Evolutionary conservation across 2,797 vertebrate species (phyloP).

Genomic region (Thamnophis elegans): DNA sequence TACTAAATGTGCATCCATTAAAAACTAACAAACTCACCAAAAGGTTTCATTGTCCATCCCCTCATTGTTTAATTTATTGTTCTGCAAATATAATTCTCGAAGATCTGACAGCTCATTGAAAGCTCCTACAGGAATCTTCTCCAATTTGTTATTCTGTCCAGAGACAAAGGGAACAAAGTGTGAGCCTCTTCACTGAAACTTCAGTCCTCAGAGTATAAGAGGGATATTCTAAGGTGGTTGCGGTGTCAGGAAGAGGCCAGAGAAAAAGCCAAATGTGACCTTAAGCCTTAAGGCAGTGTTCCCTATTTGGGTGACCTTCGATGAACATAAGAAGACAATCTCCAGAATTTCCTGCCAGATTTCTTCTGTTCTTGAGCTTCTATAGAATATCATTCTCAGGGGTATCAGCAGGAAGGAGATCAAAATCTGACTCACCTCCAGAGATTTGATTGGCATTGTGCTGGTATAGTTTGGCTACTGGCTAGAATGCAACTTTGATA

Average conservation of each 20-base stretch:
- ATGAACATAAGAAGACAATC: background rate
- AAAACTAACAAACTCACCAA: conserved; percentile 76
- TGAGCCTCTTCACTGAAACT: background rate
- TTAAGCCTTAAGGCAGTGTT: background rate
- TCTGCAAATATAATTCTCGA: conserved; percentile 92
- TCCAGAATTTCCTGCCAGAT: background rate
- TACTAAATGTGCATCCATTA: background rate
- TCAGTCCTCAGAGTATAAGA: background rate
- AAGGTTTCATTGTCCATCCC: conserved; percentile 94
- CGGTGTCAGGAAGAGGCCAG: background rate
- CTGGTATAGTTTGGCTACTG: background rate
- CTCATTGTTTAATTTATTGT: conserved; percentile 89
- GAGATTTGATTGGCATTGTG: background rate
- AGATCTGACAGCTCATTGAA: conserved; percentile 84
- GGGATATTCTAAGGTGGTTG: background rate
- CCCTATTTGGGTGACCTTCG: background rate
- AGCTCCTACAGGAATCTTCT: conserved; percentile 89
- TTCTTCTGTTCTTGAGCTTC: background rate
- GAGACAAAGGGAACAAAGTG: conserved; percentile 38
- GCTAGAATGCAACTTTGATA: background rate
- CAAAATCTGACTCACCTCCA: background rate
- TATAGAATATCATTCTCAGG: background rate
- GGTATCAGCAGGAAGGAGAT: background rate
- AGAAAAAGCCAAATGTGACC: background rate
- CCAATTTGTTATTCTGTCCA: conserved; percentile 89